Evolutionary conservation across 2,113 vertebrate genomes (phyloP).

Genomic region (Carassius carassius): DNA sequence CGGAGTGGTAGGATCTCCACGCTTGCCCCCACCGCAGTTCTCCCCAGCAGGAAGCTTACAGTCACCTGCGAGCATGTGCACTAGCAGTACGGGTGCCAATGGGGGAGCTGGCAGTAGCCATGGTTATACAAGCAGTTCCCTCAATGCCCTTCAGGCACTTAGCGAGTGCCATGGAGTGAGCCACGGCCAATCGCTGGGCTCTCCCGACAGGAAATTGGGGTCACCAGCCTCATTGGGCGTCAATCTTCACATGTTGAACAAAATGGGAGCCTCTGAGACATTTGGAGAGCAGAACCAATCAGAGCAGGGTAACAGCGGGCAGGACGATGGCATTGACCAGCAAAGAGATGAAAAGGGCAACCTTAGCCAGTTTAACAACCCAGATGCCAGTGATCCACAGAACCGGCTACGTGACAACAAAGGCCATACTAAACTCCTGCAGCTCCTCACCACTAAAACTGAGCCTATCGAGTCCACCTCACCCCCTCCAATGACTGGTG

Average conservation of each 20-base stretch:
- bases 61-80: constrained; percentile 88
- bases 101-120: constrained; percentile 87
- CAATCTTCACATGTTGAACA: constrained; percentile 85
- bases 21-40: constrained; percentile 86
- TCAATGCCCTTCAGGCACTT: constrained; percentile 95
- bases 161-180: constrained; percentile 93
- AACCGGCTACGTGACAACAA: constrained; percentile 88
- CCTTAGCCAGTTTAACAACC: constrained; percentile 67
- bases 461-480: constrained; percentile 90
- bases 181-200: constrained; percentile 86
- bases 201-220: constrained; percentile 93
- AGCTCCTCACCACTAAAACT: constrained; percentile 95
- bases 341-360: constrained; percentile 81
- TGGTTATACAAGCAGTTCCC: constrained; percentile 94
- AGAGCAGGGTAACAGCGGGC: constrained; percentile 77
- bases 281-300: constrained; percentile 48
- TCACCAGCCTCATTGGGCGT: constrained; percentile 82
- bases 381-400: constrained; percentile 77
- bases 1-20: constrained; percentile 90
- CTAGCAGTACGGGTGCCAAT: constrained; percentile 68
- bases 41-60: constrained; percentile 89
- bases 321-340: constrained; percentile 67
- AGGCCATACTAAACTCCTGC: constrained; percentile 95
- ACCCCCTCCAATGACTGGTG: constrained; percentile 77
- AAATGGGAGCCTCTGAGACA: constrained; percentile 85